Base-by-base conservation (phyloP, 1,140 invertebrate genomes). In the Drosophila virilis region DNA sequence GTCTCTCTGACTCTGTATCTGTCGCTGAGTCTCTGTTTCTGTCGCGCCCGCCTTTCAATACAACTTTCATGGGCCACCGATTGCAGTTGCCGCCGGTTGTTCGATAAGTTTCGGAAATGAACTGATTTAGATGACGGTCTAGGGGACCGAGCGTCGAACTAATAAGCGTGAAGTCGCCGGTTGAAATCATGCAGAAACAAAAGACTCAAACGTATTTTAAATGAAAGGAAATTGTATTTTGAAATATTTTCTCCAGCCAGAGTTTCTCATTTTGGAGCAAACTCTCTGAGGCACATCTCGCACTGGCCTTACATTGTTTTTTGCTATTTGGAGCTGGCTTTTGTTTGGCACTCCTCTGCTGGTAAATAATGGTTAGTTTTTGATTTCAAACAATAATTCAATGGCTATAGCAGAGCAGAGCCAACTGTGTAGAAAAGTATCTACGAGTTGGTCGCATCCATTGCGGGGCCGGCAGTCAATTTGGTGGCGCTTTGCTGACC, bases 291-390 rank as follows among this genome's bases (percentile, higher is more conserved):
- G 12, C 50, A 37, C 51, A 35, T 43, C 54, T 74, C 32, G 46
- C 13, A 0, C 15, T 46, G 59, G 33, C 45, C 58, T 73, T 46
- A 54, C 37, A 58, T 74, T 45, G 13, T 46, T 35, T 60, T 28
- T 52, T 22, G 61, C 42, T 64, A 74, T 45, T 58, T 9, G 5
- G 72, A 45, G 35, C 35, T 77, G 60, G 48, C 43, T 66, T 77
- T 78, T 54, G 59, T 72, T 68, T 64, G 67, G 32, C 81, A 81
- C 78, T 82, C 71, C 83, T 76, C 46, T 51, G 35, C 33, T 65
- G 61, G 69, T 78, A 82, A 86, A 86, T 86, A 88, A 86, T 86
- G 83, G 83, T 82, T 83, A 72, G 79, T 77, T 88, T 88, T 86
- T 88, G 83, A 88, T 79, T 82, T 66, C 83, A 58, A 79, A 60